A percentile compares a stretch with the other conserved stretches of the same genome.
These are phyloP conservation scores for Notodonta dromedarius DNA, from an alignment of 2,888 invertebrate species.

Conservation along the genomic window DNA sequence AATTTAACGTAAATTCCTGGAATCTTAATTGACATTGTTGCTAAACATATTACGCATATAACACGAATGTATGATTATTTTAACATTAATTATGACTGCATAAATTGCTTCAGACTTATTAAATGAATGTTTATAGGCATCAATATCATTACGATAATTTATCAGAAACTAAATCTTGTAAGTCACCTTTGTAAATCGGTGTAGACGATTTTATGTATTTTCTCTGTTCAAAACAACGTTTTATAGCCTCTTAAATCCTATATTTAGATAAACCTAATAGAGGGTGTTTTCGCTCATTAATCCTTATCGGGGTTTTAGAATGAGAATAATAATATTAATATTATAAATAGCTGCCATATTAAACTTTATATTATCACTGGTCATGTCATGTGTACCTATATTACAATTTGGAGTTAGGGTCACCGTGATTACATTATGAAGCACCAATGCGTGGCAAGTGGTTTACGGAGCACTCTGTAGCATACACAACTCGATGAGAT, in stretches of 20 bases:
- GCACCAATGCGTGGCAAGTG: conserved; percentile 65
- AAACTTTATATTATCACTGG: conserved; percentile 32
- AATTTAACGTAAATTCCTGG: neutral
- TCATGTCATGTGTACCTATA: conserved; percentile 18
- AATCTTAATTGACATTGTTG: conserved; percentile 1
- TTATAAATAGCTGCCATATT: conserved; percentile 37
- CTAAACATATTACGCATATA: neutral
- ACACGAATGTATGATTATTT: neutral
- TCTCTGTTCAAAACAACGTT: neutral
- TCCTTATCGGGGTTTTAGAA: neutral
- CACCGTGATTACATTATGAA: conserved; percentile 69
- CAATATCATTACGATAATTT: neutral
- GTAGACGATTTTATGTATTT: neutral
- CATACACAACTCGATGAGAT: conserved; percentile 58
- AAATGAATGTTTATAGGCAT: neutral
- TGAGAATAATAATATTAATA: neutral
- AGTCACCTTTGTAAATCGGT: neutral
- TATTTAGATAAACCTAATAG: conserved; percentile 3
- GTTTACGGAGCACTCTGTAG: conserved; percentile 44
- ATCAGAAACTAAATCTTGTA: neutral
- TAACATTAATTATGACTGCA: neutral
- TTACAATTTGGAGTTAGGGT: conserved; percentile 58
- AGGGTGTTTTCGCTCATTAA: neutral
- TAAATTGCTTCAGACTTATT: neutral
- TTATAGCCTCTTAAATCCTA: conserved; percentile 7